phyloP scores from a whole-genome alignment of 2,888 invertebrate species.

The Melipona beecheii region DNA sequence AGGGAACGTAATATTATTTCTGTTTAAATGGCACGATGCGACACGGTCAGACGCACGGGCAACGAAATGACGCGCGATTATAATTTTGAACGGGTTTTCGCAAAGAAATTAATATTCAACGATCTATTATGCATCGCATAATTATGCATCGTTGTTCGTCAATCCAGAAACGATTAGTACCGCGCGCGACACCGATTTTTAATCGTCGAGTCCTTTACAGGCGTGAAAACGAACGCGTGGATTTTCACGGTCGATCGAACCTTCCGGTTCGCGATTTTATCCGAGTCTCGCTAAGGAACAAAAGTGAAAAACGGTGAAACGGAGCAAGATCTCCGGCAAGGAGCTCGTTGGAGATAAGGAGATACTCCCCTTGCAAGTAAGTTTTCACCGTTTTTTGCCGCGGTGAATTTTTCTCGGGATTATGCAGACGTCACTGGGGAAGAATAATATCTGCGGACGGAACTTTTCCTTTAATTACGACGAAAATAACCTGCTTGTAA shows the following conservation, averaged over 20 bases:
- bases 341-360: constrained; percentile 71
- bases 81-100: neutral
- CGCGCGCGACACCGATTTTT: neutral
- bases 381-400: constrained; percentile 58
- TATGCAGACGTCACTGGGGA: constrained; percentile 47
- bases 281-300: constrained; percentile 26
- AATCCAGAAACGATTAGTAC: neutral
- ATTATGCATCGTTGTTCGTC: neutral
- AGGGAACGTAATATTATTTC: neutral
- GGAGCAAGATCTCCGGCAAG: constrained; percentile 49
- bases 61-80: neutral
- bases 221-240: neutral
- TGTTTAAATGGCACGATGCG: too few species aligned
- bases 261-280: constrained; percentile 1
- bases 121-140: neutral
- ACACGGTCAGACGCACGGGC: too few species aligned
- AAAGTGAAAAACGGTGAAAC: constrained; percentile 43
- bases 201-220: neutral
- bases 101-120: neutral
- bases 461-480: constrained; percentile 54
- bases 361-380: constrained; percentile 63
- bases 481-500: constrained; percentile 39
- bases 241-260: constrained; percentile 23
- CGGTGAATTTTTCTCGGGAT: constrained; percentile 63
- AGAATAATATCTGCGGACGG: constrained; percentile 56